Evolutionary conservation across 1,140 invertebrate species (phyloP).

Genomic region (Gryllus bimaculatus): DNA sequence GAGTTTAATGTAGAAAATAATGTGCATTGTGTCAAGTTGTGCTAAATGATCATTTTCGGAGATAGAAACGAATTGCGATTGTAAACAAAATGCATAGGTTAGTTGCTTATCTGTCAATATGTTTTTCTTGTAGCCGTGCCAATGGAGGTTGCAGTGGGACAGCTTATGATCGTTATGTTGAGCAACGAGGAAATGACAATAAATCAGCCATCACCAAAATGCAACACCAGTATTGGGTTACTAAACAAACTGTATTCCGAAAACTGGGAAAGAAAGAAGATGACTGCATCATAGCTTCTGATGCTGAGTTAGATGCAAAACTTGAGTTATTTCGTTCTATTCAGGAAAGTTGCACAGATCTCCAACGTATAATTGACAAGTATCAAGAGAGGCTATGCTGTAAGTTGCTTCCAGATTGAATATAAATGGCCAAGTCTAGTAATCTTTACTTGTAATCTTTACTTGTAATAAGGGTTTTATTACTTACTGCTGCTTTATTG

Average conservation of each 20-base stretch:
- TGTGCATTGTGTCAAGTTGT: too few species aligned
- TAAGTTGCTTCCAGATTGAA: slow-evolving; percentile 32
- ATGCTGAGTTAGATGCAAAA: slow-evolving; percentile 94
- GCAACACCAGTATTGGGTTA: slow-evolving; percentile 97
- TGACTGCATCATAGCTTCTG: slow-evolving; percentile 90
- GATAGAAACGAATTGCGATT: too few species aligned
- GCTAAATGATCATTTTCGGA: too few species aligned
- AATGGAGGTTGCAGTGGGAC: slow-evolving; percentile 18
- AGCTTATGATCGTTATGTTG: slow-evolving; percentile 18
- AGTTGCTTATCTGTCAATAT: background rate
- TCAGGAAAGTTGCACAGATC: slow-evolving; percentile 77
- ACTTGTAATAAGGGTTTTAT: too few species aligned
- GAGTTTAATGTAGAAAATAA: too few species aligned
- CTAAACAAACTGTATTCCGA: slow-evolving; percentile 87
- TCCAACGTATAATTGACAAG: slow-evolving; percentile 84
- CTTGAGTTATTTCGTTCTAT: slow-evolving; percentile 94
- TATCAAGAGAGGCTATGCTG: slow-evolving; percentile 90
- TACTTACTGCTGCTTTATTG: slow-evolving; percentile 16
- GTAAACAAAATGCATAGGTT: too few species aligned
- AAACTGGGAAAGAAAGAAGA: slow-evolving; percentile 98
- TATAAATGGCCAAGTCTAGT: background rate
- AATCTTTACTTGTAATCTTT: too few species aligned
- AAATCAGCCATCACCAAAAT: slow-evolving; percentile 60
- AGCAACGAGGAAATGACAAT: slow-evolving; percentile 16
- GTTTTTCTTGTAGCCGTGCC: slow-evolving; percentile 11